phyloP scores from a whole-genome alignment of 2,888 invertebrate genomes.

The Autographa pulchrina region DNA sequence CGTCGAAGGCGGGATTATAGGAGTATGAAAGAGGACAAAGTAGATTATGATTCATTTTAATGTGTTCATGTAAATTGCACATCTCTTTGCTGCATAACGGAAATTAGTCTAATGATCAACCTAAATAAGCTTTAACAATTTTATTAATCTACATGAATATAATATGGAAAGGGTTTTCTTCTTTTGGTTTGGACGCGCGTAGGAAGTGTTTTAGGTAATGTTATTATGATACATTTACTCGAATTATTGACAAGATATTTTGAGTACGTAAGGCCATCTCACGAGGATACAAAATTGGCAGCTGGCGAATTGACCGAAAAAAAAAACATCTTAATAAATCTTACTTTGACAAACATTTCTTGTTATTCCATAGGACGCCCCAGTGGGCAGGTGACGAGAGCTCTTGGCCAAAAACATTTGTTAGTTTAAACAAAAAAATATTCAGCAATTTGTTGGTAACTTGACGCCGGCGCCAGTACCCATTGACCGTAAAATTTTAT shows the following conservation, averaged over 20 bases:
- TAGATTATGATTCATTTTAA: neutral
- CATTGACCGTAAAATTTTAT: slow-evolving; percentile 58
- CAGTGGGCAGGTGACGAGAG: slow-evolving; percentile 53
- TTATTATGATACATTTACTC: neutral
- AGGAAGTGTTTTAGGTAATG: no score
- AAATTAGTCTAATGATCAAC: no score
- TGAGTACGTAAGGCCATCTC: slow-evolving; percentile 32
- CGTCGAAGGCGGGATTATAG: neutral
- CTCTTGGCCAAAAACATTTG: slow-evolving; percentile 38
- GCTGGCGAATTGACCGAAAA: slow-evolving; percentile 40
- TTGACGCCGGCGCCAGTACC: slow-evolving; percentile 58
- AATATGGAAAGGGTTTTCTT: no score
- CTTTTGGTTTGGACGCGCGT: no score
- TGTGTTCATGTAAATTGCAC: neutral
- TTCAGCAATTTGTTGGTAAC: slow-evolving; percentile 53
- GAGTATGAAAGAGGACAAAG: neutral
- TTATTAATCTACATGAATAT: no score
- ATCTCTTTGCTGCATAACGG: no score
- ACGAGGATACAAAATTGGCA: slow-evolving; percentile 45
- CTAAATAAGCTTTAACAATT: no score
- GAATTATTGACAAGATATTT: neutral
- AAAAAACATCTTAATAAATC: slow-evolving; percentile 42
- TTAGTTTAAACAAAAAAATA: slow-evolving; percentile 33
- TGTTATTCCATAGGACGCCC: slow-evolving; percentile 28
- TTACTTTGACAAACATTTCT: slow-evolving; percentile 34